phyloP scores from a whole-genome alignment of 2,888 invertebrate genomes.

The Octonoba sinensis region DNA sequence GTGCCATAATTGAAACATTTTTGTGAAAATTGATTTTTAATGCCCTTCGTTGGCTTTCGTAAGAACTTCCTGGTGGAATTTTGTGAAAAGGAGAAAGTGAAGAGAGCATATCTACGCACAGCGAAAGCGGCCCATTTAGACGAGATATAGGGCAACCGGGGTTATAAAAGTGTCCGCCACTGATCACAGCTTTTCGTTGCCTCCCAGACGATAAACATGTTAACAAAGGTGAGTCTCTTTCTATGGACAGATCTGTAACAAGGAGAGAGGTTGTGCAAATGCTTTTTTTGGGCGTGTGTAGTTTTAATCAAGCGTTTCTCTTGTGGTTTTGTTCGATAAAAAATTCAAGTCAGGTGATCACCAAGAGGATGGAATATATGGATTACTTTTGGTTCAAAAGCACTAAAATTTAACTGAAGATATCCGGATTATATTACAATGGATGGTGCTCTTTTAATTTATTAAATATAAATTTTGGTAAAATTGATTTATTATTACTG shows the following conservation, averaged over 20 bases:
- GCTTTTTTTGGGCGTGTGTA: no score
- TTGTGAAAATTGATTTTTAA: no score
- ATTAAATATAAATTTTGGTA: no score
- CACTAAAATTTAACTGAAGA: neutral
- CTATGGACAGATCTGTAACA: no score
- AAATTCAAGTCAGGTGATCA: neutral
- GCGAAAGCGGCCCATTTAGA: slow-evolving; percentile 47
- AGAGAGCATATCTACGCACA: no score
- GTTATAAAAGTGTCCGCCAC: slow-evolving; percentile 52
- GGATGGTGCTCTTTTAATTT: no score
- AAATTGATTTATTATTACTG: no score
- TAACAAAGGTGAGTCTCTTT: slow-evolving; percentile 45
- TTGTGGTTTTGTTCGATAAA: neutral
- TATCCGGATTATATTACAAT: neutral
- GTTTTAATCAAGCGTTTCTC: neutral
- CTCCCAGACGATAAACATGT: slow-evolving; percentile 53
- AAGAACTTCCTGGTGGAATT: no score
- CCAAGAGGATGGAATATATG: neutral
- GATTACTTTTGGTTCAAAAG: neutral
- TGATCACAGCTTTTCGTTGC: slow-evolving; percentile 42
- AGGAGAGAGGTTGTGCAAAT: no score
- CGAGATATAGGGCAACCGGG: slow-evolving; percentile 52
- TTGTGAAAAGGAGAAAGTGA: no score
- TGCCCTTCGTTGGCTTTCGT: no score
- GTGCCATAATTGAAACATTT: no score